Percentiles rank a stretch among this genome's conserved stretches.
These are phyloP conservation scores for Melinaea menophilus DNA, from an alignment of 2,888 invertebrate species.

Conservation along the genomic window DNA sequence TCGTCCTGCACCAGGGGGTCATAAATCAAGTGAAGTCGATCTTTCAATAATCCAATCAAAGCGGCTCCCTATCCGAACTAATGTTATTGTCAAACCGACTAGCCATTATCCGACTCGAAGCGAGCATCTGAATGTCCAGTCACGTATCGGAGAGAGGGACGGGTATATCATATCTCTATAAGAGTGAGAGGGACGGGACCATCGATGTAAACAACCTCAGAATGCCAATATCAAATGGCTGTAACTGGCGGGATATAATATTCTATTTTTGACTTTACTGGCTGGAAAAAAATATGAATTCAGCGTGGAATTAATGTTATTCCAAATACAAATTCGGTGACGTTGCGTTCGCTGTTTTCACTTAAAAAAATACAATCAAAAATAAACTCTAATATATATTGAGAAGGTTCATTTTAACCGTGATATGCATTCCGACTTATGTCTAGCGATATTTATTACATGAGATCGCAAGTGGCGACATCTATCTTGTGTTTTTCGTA, in stretches of 20 bases:
- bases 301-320: slow-evolving; percentile 16
- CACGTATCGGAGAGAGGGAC: slow-evolving; percentile 53
- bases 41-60: slow-evolving; percentile 74
- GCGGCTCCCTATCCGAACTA: slow-evolving; percentile 62
- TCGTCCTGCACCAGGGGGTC: slow-evolving; percentile 33
- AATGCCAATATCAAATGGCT: slow-evolving; percentile 19
- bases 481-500: slow-evolving; percentile 64
- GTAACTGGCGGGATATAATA: slow-evolving; percentile 19
- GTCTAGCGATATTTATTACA: slow-evolving; percentile 47
- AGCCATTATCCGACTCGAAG: slow-evolving; percentile 61
- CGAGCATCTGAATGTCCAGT: slow-evolving; percentile 67
- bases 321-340: slow-evolving; percentile 22
- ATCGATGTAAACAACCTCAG: slow-evolving; percentile 23
- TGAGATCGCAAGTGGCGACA: slow-evolving; percentile 51
- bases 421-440: slow-evolving; percentile 18
- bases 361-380: neutral
- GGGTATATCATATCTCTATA: slow-evolving; percentile 33
- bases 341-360: slow-evolving; percentile 8
- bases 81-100: slow-evolving; percentile 71
- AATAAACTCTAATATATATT: slow-evolving; percentile 19
- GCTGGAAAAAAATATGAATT: slow-evolving; percentile 19
- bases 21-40: slow-evolving; percentile 64
- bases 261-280: slow-evolving; percentile 18
- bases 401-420: slow-evolving; percentile 27
- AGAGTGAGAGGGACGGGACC: slow-evolving; percentile 40